Percentiles rank a stretch among this genome's conserved stretches.
Conservation (phyloP, 2,113 vertebrate species). For the Anguilla japonica region DNA sequence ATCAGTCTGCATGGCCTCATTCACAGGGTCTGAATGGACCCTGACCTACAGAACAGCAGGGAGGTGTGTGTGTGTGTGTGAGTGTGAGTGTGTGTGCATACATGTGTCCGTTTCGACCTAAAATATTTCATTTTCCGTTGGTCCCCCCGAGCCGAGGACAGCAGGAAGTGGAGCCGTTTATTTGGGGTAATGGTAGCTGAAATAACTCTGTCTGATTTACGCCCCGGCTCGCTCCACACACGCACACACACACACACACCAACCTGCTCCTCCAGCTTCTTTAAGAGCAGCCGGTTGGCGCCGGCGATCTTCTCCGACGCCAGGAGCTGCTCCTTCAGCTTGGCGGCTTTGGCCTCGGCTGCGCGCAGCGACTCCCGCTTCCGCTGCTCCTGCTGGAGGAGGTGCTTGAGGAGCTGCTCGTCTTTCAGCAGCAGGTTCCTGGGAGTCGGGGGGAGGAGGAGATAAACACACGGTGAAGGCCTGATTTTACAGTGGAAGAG, state of each 20-base stretch:
- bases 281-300: constrained; percentile 84
- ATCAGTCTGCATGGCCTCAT: neutral
- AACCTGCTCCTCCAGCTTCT: constrained; percentile 94
- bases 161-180: neutral
- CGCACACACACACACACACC: neutral
- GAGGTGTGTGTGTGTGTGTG: neutral
- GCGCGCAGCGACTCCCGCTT: constrained; percentile 87
- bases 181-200: neutral
- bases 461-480: neutral
- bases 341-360: constrained; percentile 84
- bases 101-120: neutral
- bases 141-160: neutral
- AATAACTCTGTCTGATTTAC: neutral
- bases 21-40: neutral
- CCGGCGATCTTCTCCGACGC: constrained; percentile 86
- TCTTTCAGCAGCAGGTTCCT: constrained; percentile 88
- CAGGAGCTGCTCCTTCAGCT: constrained; percentile 87
- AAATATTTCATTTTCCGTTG: neutral
- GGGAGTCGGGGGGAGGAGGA: neutral
- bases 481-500: too few relatives aligned
- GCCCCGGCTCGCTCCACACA: neutral
- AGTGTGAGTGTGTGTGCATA: too few relatives aligned
- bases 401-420: constrained; percentile 83
- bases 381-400: constrained; percentile 87
- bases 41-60: neutral